Base-by-base conservation (phyloP, 2,888 invertebrate species). In the Acronicta aceris region DNA sequence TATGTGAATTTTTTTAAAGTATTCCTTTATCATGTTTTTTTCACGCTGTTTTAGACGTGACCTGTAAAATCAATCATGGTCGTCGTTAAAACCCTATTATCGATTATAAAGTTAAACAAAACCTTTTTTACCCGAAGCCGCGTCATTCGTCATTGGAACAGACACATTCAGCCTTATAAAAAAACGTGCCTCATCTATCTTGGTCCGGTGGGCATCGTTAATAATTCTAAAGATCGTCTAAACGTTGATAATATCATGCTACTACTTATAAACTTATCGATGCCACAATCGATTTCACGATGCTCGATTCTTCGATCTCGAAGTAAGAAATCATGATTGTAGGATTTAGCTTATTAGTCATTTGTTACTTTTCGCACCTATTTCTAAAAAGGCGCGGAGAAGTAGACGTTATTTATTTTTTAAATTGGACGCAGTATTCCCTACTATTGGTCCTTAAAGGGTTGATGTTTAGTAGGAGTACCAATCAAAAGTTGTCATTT, bases 211-310 rank as follows among this genome's bases (percentile, higher is more conserved):
- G 54, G 60, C 77, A 80, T 84, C 87, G 85, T 88, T 87, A 85
- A 84, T 87, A 89, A 85, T 82, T 68, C 50, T 68, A 63, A 72
- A 81, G 84, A 84, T 82, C 79, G 81, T 74, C 83, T 83, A 82
- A 86, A 81, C 68, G 81, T 57, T 78, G 89, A 90, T 89, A 89
- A 87, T 82, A 88, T 89, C 88, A 74, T 74, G 83, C 86, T 85
- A 85, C 85, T 80, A 80, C 74, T 33, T 12, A 71, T 65, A 76
- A 48, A 63, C 67, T 82, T 85, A 89, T 88, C 87, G 71, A 68
- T 67, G 77, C 59, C 82, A 86, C 83, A 74, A 91, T 90, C 89
- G 80, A 76, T 71, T 79, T 71, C 63, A 75, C 74, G 80, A 86
- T 87, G 87, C 64, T 74, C 74, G 80, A 85, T 87, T 86, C 87